A percentile compares a stretch with the other conserved stretches of the same genome.
Conservation (phyloP, 2,113 vertebrate genomes). For the Saccopteryx leptura region DNA sequence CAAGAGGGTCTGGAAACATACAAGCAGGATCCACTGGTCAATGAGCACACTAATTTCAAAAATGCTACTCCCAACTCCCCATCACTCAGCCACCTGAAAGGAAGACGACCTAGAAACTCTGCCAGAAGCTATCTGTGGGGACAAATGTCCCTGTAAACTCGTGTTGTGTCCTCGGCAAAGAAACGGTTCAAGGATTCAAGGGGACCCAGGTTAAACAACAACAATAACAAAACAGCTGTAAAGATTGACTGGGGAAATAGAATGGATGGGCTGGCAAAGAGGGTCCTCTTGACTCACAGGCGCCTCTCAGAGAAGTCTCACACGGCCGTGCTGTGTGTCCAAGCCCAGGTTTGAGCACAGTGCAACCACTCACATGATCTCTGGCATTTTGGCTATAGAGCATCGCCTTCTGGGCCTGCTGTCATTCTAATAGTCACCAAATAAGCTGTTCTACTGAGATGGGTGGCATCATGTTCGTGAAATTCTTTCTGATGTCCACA, state of each 20-base stretch:
- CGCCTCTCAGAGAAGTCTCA: background rate
- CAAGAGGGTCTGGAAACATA: background rate
- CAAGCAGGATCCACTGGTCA: background rate
- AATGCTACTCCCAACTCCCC: background rate
- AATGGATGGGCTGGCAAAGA: background rate
- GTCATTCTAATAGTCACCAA: background rate
- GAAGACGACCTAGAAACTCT: background rate
- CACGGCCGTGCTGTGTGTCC: background rate
- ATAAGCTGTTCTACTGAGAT: background rate
- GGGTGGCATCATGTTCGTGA: background rate
- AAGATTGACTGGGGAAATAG: background rate
- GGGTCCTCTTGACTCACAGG: background rate
- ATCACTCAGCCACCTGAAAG: background rate
- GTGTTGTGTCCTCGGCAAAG: background rate
- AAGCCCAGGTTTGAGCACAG: background rate
- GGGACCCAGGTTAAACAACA: background rate
- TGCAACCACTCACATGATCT: background rate
- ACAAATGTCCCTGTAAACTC: background rate
- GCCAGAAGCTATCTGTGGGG: background rate
- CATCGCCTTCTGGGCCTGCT: background rate
- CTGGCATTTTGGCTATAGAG: background rate
- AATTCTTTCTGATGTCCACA: background rate
- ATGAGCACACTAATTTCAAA: background rate
- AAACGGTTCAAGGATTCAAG: background rate
- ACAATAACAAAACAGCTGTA: background rate